Conservation (phyloP, 2,797 vertebrate genomes). For the Sternotherus odoratus region DNA sequence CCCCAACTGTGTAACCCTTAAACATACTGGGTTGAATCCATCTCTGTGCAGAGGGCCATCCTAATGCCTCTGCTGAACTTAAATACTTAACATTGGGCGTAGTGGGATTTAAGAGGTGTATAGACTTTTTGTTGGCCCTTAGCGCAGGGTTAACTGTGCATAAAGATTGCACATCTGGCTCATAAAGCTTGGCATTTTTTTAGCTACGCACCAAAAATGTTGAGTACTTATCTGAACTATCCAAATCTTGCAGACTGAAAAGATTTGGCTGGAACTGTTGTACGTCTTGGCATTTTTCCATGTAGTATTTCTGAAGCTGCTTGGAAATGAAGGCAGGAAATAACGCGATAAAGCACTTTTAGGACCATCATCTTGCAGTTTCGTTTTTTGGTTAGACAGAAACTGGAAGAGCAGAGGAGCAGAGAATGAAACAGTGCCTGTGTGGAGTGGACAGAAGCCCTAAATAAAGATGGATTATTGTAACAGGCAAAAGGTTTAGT, state of each 20-base stretch:
- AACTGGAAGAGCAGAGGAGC: neutral
- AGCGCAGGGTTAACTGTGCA: neutral
- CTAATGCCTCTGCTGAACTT: neutral
- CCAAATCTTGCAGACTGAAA: neutral
- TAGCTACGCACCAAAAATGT: neutral
- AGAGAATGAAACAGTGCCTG: neutral
- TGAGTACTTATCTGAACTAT: neutral
- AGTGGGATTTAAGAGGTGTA: neutral
- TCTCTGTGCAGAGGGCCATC: neutral
- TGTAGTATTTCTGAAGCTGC: neutral
- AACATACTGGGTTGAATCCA: neutral
- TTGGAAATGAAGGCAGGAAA: neutral
- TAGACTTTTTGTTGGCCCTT: neutral
- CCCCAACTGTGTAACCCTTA: neutral
- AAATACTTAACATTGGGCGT: neutral
- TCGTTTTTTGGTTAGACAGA: neutral
- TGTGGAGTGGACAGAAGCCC: neutral
- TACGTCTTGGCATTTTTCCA: neutral
- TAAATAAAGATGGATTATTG: neutral
- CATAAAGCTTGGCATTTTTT: neutral
- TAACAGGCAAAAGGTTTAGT: neutral
- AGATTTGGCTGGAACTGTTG: neutral
- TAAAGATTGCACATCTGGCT: neutral
- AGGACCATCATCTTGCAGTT: neutral
- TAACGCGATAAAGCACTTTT: neutral